Percentiles rank a stretch among this genome's conserved stretches.
These are phyloP conservation scores for Oceanodroma tethys DNA, from an alignment of 2,113 vertebrate genomes.

Conservation along the genomic window DNA sequence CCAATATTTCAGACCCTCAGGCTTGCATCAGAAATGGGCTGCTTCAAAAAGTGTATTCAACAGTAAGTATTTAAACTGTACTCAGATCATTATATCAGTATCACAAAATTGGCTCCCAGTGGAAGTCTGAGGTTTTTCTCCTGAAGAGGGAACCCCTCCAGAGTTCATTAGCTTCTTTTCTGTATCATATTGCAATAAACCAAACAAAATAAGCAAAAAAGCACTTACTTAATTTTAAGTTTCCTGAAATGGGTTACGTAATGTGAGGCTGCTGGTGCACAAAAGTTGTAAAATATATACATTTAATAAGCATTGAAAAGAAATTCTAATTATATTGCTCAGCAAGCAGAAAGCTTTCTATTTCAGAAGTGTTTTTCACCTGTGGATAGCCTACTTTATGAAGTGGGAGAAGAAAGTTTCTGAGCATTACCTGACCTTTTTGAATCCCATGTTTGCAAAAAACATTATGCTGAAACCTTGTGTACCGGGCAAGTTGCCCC, in stretches of 20 bases:
- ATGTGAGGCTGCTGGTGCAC: background rate
- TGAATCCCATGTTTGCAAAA: background rate
- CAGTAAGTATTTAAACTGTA: constrained; percentile 9
- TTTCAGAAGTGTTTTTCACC: background rate
- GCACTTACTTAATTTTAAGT: background rate
- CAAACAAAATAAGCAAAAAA: background rate
- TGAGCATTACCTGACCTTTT: background rate
- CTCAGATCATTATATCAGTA: constrained; percentile 22
- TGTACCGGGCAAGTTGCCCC: background rate
- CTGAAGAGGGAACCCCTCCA: background rate
- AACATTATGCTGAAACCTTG: background rate
- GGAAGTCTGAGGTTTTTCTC: background rate
- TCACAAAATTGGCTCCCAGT: background rate
- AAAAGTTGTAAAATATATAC: background rate
- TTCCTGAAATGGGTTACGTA: background rate
- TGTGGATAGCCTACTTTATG: background rate
- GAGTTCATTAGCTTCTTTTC: constrained; percentile 33
- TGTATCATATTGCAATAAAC: background rate
- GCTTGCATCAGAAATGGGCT: background rate
- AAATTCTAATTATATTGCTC: background rate
- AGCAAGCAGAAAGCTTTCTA: background rate
- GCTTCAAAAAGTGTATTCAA: background rate
- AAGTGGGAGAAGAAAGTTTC: background rate
- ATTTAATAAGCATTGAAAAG: background rate
- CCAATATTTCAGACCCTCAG: background rate